Base-by-base conservation (phyloP, 2,113 vertebrate genomes). In the Reinhardtius hippoglossoides region DNA sequence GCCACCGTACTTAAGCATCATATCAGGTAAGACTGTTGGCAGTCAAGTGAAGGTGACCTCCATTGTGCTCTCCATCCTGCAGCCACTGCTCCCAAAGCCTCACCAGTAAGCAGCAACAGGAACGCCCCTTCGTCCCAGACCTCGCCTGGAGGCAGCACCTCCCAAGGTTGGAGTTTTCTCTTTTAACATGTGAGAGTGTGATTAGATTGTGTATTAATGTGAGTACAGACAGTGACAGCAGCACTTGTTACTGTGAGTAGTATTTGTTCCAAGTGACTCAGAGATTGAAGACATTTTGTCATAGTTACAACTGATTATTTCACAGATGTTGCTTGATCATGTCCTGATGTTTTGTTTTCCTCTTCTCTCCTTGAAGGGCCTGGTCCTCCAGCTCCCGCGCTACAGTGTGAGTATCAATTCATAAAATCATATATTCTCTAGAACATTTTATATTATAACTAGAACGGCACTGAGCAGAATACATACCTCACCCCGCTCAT, bases 391-490 rank as follows among this genome's bases (percentile, higher is more conserved):
- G n/a, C 1, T 2, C 20, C 50, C 8, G 0, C 3, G 7, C 1
- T 9, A n/a, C 2, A 23, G 9, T 90, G 89, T 92, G 78, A 92
- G 91, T 91, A 82, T 42, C 40, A 42, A 2, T 13, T 13, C 9
- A 10, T 12, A 3, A 42, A 42, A 10, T 42, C 9, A 10, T 37
- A 37, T 37, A 37, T 37, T 37, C 35, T 37, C 35, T 9, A 37
- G 35, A 37, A 37, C 7, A 9, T 37, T 37, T 37, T 37, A 37
- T 37, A 9, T 37, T 9, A 37, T 42, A 13, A 12, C 40, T 42
- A 3, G 10, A 42, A 42, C 12, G 40, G 40, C 40, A 3, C 12
- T 42, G 10, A 42, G 40, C 40, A 42, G 40, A 42, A 42, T 42
- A 42, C 40, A 42, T 42, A 42, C 40, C 40, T 42, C 40, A 4